Base-by-base conservation (phyloP, 1,140 invertebrate genomes). In the Bombus difficillimus region DNA sequence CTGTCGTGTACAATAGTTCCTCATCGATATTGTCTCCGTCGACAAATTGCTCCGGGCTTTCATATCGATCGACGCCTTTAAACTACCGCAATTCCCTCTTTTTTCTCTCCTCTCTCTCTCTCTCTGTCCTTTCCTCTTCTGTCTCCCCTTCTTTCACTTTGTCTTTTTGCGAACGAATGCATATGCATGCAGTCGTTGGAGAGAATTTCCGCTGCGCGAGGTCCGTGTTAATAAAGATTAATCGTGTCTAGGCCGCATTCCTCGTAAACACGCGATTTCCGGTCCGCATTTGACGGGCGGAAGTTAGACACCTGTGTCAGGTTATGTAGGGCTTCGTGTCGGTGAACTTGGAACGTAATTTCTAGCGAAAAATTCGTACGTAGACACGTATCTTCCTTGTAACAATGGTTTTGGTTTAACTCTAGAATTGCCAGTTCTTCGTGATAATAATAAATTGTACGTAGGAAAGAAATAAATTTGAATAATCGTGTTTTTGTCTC, bases 1-100 rank as follows among this genome's bases (percentile, higher is more conserved):
- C 76, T 78, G 76, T 72, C 76, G 57, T 79, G 76, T 79, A 79
- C 83, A 79, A 84, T 84, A 39, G 75, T 78, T 62, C 74, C 75
- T 72, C 83, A 66, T 84, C 76, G 83, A 84, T 84, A 84, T 84
- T 84, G 83, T 84, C 83, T 84, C 75, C 37, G 43, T 73, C 66
- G 75, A 79, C 53, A 84, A 84, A 84, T 84, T 62, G 75, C 83
- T 79, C 83, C 75, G 32, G 76, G 83, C 83, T 37, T 39, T 59
- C 66, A 71, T 79, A 84, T 84, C 83, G 83, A 84, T 79, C 83
- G 75, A 43, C n/a, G n/a, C 76, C 76, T 71, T 78, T 72, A 72
- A 84, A 72, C 47, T n/a, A 25, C 47, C 47, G 22, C 37, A 84
- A 53, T 34, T 43, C 77, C 39, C 68, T 77, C 22, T 47, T 79